These are phyloP conservation scores for Chrysopa pallens DNA, from an alignment of 1,140 invertebrate species.

Conservation along the genomic window DNA sequence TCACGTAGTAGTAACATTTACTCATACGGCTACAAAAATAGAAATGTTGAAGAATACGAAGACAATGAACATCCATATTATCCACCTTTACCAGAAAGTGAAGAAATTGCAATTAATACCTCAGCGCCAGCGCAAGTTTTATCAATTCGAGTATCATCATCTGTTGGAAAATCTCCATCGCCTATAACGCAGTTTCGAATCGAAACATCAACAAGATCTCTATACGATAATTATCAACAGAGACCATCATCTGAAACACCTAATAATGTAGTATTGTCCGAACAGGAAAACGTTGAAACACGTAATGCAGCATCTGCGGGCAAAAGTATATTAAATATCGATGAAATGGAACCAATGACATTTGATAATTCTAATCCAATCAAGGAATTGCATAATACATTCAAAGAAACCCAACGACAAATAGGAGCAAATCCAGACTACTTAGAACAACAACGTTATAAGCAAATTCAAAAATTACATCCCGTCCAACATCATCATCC, in stretches of 20 bases:
- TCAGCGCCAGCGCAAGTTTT: too few relatives aligned
- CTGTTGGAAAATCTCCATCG: neutral
- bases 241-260: too few relatives aligned
- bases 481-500: conserved; percentile 14
- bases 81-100: conserved; percentile 4
- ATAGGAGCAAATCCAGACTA: conserved; percentile 12
- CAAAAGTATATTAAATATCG: conserved; percentile 32
- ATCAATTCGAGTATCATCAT: too few relatives aligned
- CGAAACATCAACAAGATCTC: conserved; percentile 6
- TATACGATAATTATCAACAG: conserved; percentile 4
- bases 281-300: conserved; percentile 23
- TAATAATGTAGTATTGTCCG: conserved; percentile 18
- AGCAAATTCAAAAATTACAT: conserved; percentile 16
- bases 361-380: conserved; percentile 16
- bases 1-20: neutral
- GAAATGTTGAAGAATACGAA: conserved; percentile 5
- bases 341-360: conserved; percentile 28
- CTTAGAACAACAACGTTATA: conserved; percentile 9
- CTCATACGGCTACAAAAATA: conserved; percentile 6
- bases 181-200: conserved; percentile 5
- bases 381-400: conserved; percentile 9
- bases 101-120: too few relatives aligned
- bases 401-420: conserved; percentile 15
- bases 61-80: conserved; percentile 2
- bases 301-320: conserved; percentile 28